phyloP scores from a whole-genome alignment of 1,140 invertebrate genomes.

The Apis dorsata region DNA sequence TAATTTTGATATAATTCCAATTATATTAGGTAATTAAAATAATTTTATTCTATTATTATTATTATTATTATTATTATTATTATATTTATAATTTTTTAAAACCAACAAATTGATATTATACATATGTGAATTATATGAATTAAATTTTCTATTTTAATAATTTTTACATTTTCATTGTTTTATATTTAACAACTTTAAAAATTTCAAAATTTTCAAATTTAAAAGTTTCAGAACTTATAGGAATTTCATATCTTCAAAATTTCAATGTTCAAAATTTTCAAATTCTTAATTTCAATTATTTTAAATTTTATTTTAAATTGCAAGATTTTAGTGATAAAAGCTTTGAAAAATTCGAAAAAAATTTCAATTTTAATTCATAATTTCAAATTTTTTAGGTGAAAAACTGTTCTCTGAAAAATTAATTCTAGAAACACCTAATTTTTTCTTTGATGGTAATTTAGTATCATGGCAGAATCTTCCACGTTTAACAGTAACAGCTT shows the following conservation, averaged over 20 bases:
- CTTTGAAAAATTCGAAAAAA: background rate
- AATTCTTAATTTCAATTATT: too few species aligned
- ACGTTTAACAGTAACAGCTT: conserved; percentile 47
- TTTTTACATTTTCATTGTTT: too few species aligned
- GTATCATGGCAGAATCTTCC: conserved; percentile 67
- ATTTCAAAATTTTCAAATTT: background rate
- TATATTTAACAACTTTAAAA: background rate
- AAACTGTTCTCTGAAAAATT: conserved; percentile 52
- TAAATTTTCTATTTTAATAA: too few species aligned
- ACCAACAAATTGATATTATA: too few species aligned
- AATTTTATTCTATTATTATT: background rate
- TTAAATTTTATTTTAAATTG: too few species aligned
- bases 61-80: too few species aligned
- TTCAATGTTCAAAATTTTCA: background rate
- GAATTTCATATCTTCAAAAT: background rate
- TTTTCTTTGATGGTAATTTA: conserved; percentile 39
- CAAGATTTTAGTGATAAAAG: background rate
- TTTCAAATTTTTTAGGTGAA: conserved; percentile 57
- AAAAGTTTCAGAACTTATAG: background rate
- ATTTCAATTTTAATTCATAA: background rate
- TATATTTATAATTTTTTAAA: too few species aligned
- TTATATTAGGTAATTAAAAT: conserved; percentile 60
- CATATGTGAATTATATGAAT: too few species aligned
- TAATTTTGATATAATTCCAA: conserved; percentile 66
- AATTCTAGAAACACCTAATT: conserved; percentile 57